Evolutionary conservation across 2,797 vertebrate species (phyloP).

Genomic region (Cephalopachus bancanus): DNA sequence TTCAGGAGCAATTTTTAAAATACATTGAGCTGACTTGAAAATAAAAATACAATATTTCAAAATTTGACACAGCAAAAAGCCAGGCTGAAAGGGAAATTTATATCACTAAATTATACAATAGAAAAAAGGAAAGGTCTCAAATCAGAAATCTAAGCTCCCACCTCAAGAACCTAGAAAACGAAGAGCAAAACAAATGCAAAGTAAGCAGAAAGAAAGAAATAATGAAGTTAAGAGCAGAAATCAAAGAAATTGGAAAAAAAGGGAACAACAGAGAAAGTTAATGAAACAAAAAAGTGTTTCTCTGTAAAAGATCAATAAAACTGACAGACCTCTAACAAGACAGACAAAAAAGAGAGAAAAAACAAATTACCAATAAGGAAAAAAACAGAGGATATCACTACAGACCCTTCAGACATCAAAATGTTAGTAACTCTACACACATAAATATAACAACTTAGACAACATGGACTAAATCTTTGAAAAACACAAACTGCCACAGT

Average conservation of each 20-base stretch:
- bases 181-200: background rate
- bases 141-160: background rate
- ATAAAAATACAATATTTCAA: background rate
- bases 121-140: background rate
- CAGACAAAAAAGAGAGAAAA: background rate
- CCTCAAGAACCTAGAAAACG: slow-evolving; percentile 10
- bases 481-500: background rate
- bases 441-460: background rate
- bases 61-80: background rate
- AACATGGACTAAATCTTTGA: background rate
- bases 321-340: background rate
- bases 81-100: slow-evolving; percentile 7
- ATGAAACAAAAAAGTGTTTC: background rate
- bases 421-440: background rate
- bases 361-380: background rate
- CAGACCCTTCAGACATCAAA: background rate
- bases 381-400: background rate
- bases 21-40: background rate
- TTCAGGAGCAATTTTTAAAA: slow-evolving; percentile 26
- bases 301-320: background rate
- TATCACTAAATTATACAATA: background rate
- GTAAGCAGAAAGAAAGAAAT: background rate
- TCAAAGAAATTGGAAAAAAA: background rate
- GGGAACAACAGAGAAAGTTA: background rate
- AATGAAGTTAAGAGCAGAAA: slow-evolving; percentile 3